A percentile compares a stretch with the other conserved stretches of the same genome.
phyloP scores from a whole-genome alignment of 1,140 invertebrate genomes.

The Bombus cullumanus region DNA sequence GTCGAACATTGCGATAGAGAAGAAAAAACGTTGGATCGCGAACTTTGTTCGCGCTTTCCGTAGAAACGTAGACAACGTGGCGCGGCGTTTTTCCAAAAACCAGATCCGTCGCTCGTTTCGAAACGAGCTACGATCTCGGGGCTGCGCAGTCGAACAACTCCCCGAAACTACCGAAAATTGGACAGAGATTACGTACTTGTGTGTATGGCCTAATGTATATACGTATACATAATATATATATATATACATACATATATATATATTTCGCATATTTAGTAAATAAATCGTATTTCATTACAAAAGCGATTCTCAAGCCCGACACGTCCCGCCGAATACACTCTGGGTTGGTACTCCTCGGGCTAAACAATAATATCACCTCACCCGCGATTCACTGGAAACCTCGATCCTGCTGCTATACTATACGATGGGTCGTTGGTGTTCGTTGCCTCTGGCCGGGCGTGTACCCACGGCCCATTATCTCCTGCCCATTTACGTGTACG shows the following conservation, averaged over 20 bases:
- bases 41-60: constrained; percentile 36
- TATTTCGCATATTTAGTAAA: constrained; percentile 78
- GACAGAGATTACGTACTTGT: constrained; percentile 70
- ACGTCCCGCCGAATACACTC: neutral
- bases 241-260: constrained; percentile 32
- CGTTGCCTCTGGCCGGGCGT: neutral
- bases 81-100: neutral
- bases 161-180: neutral
- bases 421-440: neutral
- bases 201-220: constrained; percentile 79
- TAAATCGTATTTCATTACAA: constrained; percentile 77
- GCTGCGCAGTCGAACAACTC: neutral
- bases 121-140: neutral
- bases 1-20: neutral
- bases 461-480: neutral
- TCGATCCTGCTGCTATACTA: neutral
- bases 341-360: neutral
- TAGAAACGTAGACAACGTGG: constrained; percentile 30
- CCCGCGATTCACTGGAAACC: neutral
- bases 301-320: neutral
- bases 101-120: neutral
- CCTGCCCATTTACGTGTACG: neutral
- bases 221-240: neutral
- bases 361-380: neutral
- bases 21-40: neutral